A percentile compares a stretch with the other conserved stretches of the same genome.
These are phyloP conservation scores for Diarsia rubi DNA, from an alignment of 2,888 invertebrate genomes.

Conservation along the genomic window DNA sequence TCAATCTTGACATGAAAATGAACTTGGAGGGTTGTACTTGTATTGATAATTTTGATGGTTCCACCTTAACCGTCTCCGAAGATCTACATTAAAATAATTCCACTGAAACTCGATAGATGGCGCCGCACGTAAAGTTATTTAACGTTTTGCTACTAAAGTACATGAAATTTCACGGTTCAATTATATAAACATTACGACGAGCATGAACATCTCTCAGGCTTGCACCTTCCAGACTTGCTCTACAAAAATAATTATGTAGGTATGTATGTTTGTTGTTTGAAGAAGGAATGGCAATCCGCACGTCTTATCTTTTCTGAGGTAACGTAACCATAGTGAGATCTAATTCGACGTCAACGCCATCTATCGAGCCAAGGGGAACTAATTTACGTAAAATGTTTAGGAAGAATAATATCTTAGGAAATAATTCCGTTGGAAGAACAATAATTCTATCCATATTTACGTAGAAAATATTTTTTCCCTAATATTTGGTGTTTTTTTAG, in stretches of 20 bases:
- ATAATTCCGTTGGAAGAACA: not conserved
- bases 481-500: not conserved
- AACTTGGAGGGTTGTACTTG: too few relatives aligned
- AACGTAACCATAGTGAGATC: conserved; percentile 35
- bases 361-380: conserved; percentile 27
- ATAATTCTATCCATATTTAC: not conserved
- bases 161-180: accelerated
- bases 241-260: conserved; percentile 33
- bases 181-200: not conserved
- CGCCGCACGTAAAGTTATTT: accelerated
- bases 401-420: not conserved
- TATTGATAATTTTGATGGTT: too few relatives aligned
- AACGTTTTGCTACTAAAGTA: accelerated
- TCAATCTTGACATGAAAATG: too few relatives aligned
- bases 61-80: too few relatives aligned
- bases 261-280: conserved; percentile 19
- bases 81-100: not conserved
- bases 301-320: conserved; percentile 2
- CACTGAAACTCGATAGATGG: not conserved
- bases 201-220: not conserved
- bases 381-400: not conserved
- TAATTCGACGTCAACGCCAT: conserved; percentile 41
- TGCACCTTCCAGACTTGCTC: not conserved
- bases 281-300: accelerated
- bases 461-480: not conserved